These are phyloP conservation scores for Thera obeliscata DNA, from an alignment of 2,888 invertebrate species.

Conservation along the genomic window DNA sequence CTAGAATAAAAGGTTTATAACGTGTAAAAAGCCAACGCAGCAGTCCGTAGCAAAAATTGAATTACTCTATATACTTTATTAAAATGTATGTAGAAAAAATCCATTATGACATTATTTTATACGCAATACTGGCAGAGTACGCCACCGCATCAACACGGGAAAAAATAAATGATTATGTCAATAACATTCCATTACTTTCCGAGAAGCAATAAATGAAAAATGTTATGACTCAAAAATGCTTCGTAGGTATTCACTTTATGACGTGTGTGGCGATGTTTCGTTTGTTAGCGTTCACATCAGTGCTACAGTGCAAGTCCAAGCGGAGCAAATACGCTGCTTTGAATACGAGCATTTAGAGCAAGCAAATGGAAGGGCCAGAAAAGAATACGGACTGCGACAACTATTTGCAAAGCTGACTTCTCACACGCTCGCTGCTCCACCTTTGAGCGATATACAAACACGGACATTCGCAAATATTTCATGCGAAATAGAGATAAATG, in stretches of 20 bases:
- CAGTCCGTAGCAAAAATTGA: slow-evolving; percentile 46
- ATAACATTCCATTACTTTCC: slow-evolving; percentile 46
- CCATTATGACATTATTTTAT: slow-evolving; percentile 44
- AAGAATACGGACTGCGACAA: slow-evolving; percentile 49
- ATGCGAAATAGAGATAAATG: slow-evolving; percentile 22
- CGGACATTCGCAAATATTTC: slow-evolving; percentile 28
- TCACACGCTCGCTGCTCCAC: slow-evolving; percentile 42
- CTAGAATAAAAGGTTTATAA: slow-evolving; percentile 57
- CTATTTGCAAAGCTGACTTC: slow-evolving; percentile 50
- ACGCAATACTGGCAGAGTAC: slow-evolving; percentile 34
- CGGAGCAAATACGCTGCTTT: slow-evolving; percentile 36
- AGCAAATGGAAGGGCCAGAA: slow-evolving; percentile 45
- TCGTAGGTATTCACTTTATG: slow-evolving; percentile 21
- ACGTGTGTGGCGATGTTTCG: slow-evolving; percentile 18
- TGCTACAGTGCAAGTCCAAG: slow-evolving; percentile 17
- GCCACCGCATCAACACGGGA: slow-evolving; percentile 21
- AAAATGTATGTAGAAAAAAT: slow-evolving; percentile 34
- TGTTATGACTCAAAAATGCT: slow-evolving; percentile 37
- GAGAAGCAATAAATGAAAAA: slow-evolving; percentile 42
- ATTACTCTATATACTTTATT: slow-evolving; percentile 50
- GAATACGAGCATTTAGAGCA: slow-evolving; percentile 49
- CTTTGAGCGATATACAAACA: slow-evolving; percentile 43
- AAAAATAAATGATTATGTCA: slow-evolving; percentile 44
- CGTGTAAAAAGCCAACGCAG: slow-evolving; percentile 50
- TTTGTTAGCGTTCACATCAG: slow-evolving; percentile 27